These are phyloP conservation scores for Leucopsar rothschildi DNA, from an alignment of 2,113 vertebrate species.

Conservation along the genomic window DNA sequence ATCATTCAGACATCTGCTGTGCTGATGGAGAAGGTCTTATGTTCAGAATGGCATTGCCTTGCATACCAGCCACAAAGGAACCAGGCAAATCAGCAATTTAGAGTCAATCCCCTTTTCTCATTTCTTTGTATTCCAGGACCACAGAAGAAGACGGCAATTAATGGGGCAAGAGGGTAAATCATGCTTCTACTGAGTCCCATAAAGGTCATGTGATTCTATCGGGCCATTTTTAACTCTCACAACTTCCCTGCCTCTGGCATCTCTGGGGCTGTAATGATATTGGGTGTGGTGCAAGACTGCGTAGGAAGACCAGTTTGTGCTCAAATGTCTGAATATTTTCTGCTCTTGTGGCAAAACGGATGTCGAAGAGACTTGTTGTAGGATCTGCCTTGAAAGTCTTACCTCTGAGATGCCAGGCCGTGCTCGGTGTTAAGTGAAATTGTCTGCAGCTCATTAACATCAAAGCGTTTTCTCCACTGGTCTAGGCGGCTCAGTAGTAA, in stretches of 20 bases:
- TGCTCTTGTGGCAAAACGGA: not conserved
- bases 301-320: not conserved
- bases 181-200: not conserved
- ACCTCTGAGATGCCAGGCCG: conserved; percentile 8
- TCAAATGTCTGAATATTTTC: not conserved
- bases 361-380: conserved; percentile 14
- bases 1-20: not conserved
- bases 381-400: conserved; percentile 15
- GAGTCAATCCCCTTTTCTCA: not conserved
- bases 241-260: not conserved
- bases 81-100: not conserved
- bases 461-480: conserved; percentile 50
- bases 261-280: not conserved
- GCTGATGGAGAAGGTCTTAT: not conserved
- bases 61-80: not conserved
- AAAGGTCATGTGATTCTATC: fast-evolving
- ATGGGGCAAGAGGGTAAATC: not conserved
- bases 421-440: not conserved
- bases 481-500: conserved; percentile 9
- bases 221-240: not conserved
- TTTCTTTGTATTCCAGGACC: not conserved
- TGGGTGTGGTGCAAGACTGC: not conserved
- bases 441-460: conserved; percentile 61
- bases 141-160: not conserved
- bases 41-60: not conserved